phyloP scores from a whole-genome alignment of 1,140 invertebrate genomes.

The Spodoptera frugiperda region DNA sequence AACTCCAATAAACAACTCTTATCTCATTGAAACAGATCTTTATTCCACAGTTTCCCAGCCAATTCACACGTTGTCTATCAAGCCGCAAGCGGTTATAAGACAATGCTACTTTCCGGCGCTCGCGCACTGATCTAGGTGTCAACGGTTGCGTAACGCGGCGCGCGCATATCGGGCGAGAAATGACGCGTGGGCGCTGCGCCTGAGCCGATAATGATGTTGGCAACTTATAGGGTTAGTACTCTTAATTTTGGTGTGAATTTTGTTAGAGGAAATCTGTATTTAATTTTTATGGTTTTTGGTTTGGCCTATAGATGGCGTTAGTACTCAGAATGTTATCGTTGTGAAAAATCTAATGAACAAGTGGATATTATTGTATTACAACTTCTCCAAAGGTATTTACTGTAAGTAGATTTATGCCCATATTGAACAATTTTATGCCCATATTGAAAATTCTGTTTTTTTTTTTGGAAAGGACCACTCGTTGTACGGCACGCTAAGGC shows the following conservation, averaged over 20 bases:
- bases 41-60: background rate
- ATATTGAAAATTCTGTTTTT: too few relatives aligned
- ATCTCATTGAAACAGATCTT: background rate
- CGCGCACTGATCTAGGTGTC: slow-evolving; percentile 25
- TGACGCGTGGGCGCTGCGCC: slow-evolving; percentile 43
- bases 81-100: background rate
- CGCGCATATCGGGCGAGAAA: slow-evolving; percentile 34
- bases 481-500: too few relatives aligned
- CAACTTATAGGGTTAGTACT: background rate
- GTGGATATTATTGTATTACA: too few relatives aligned
- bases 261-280: background rate
- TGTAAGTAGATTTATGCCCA: too few relatives aligned
- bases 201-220: slow-evolving; percentile 28
- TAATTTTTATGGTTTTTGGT: background rate
- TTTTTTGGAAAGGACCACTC: too few relatives aligned
- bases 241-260: background rate
- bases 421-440: too few relatives aligned
- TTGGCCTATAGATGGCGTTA: slow-evolving; percentile 1
- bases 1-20: too few relatives aligned
- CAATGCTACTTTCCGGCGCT: slow-evolving; percentile 24
- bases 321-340: background rate
- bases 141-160: slow-evolving; percentile 21
- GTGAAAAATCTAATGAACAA: too few relatives aligned
- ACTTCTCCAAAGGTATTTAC: too few relatives aligned
- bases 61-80: slow-evolving; percentile 24